Base-by-base conservation (phyloP, 1,140 invertebrate genomes). In the Lamellibrachia luymesi region DNA sequence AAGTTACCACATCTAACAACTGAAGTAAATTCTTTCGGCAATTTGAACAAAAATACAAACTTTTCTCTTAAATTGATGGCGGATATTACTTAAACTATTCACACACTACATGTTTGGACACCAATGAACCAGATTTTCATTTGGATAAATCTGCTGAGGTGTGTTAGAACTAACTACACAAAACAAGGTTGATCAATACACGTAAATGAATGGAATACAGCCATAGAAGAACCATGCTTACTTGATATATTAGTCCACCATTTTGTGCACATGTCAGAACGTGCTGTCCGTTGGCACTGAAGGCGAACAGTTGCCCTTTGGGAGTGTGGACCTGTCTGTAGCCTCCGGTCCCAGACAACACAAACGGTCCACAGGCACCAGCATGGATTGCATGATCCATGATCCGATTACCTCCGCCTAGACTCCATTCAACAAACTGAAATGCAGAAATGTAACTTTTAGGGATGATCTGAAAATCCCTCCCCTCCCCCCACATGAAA, bases 161-260 rank as follows among this genome's bases (percentile, higher is more conserved):
- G 38, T 38, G 38, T 38, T 38, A 38, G 38, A 38, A 38, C 0
- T 38, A 38, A 38, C 0, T 38, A 38, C 38, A 38, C 38, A 38
- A 38, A 38, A 38, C 38, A 38, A 38, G 38, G 38, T 38, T 38
- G 38, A 38, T 38, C 38, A 38, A 38, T 38, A 38, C 38, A 38
- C 38, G 1, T 38, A 38, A 38, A 38, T 38, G 38, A 38, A 38
- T 38, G 0, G 38, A 38, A 38, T 1, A 38, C 38, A 38, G 38
- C 38, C 38, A 38, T 38, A 38, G 38, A 38, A 38, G 38, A 38
- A 38, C 38, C 38, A 80, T 91, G 38, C 91, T 94, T 95, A 97
- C 97, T 96, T 97, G 97, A 94, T 97, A 97, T 93, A 97, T 97
- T 92, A 97, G 96, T 92, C 97, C 97, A 92, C 97, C 97, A 90